phyloP scores from a whole-genome alignment of 2,888 invertebrate species.

The Cryptus viduatorius region DNA sequence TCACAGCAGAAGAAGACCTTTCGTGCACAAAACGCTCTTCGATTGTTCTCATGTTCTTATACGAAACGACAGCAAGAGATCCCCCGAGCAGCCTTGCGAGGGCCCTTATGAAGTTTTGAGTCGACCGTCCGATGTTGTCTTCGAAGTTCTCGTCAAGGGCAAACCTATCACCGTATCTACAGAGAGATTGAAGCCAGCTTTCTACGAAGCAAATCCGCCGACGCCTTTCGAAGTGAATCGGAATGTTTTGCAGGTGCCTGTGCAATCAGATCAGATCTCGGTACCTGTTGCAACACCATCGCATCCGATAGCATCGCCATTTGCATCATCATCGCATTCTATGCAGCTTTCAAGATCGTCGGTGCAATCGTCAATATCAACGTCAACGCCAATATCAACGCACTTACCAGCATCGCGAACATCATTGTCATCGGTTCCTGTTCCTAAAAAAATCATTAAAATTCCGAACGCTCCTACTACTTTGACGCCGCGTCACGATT shows the following conservation, averaged over 20 bases:
- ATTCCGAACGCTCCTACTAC: slow-evolving; percentile 21
- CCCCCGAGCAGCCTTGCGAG: slow-evolving; percentile 25
- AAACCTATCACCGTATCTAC: no score
- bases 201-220: background rate
- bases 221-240: background rate
- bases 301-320: background rate
- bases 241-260: background rate
- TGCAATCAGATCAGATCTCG: background rate
- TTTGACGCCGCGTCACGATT: slow-evolving; percentile 12
- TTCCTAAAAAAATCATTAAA: background rate
- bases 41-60: background rate
- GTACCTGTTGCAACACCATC: background rate
- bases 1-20: slow-evolving; percentile 4
- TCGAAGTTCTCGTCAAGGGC: no score
- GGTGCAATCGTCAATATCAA: background rate
- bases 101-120: no score
- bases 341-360: background rate
- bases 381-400: background rate
- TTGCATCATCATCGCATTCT: background rate
- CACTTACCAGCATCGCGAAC: background rate
- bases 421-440: background rate
- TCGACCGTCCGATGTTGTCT: no score
- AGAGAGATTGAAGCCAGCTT: no score
- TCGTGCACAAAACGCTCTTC: slow-evolving; percentile 15
- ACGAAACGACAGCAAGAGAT: slow-evolving; percentile 2